Base-by-base conservation (phyloP, 1,140 invertebrate genomes). In the Magallana ariakensis region DNA sequence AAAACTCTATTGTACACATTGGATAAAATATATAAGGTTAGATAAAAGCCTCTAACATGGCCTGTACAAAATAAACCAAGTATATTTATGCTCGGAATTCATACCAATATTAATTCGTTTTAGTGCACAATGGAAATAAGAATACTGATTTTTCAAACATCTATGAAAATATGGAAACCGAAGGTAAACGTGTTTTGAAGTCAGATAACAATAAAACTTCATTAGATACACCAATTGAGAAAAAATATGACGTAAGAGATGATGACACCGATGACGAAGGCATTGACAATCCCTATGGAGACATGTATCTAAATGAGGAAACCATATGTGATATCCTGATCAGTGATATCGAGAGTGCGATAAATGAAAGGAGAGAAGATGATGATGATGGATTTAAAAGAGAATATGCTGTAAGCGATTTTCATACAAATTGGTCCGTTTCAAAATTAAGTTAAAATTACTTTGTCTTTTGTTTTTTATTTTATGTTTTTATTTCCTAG, bases 221-320 rank as follows among this genome's bases (percentile, higher is more conserved):
- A 60, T 8, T 60, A 13, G n/a, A 60, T 19, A 7, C 5, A n/a
- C 0, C 62, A 70, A 70, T 9, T 10, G 62, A 5, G 26, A 70
- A 22, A 22, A 70, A 70, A 8, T 70, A 70, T 22, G 62, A 70
- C n/a, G 7, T 11, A 7, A 70, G 19, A 22, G 19, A 70, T 70
- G 7, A 70, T 22, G 62, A 70, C 62, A 70, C 62, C 26, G 62
- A 70, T 70, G 62, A 70, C 62, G 62, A 70, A 70, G 62, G 62
- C 62, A 26, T 70, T 10, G 62, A 70, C 19, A 70, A 22, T 70
- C 62, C 62, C 62, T 70, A 70, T n/a, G n/a, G n/a, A n/a, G n/a
- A n/a, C n/a, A n/a, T n/a, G n/a, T n/a, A n/a, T n/a, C n/a, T n/a
- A n/a, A 70, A 70, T 22, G 62, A 70, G 19, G 62, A 70, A 70